These are phyloP conservation scores for Echinometra lucunter DNA, from an alignment of 53 echinoderm and acorn worm species.

Conservation along the genomic window DNA sequence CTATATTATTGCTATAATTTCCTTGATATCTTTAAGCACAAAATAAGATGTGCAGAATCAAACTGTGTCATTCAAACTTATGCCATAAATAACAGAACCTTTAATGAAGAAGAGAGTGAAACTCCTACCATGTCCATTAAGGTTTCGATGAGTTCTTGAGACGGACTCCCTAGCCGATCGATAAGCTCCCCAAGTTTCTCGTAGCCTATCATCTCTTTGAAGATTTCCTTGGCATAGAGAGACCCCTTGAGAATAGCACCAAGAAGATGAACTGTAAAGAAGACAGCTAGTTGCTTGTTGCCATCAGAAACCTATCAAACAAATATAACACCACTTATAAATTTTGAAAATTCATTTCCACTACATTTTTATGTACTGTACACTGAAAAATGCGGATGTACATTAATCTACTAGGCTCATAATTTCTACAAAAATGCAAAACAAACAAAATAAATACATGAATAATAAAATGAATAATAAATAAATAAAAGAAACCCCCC, in stretches of 20 bases:
- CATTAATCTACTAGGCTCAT: no score
- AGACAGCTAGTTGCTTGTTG: slow-evolving; percentile 80
- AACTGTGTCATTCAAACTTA: not conserved
- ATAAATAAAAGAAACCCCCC: no score
- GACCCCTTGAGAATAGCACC: slow-evolving; percentile 85
- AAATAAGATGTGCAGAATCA: no score
- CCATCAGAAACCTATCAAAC: slow-evolving; percentile 78
- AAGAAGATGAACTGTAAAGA: slow-evolving; percentile 86
- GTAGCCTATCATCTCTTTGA: slow-evolving; percentile 92
- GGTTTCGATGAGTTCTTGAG: slow-evolving; percentile 84
- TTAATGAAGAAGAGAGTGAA: not conserved
- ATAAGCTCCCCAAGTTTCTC: slow-evolving; percentile 80
- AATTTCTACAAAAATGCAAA: no score
- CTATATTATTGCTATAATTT: no score
- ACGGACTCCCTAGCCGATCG: slow-evolving; percentile 83
- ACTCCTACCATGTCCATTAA: slow-evolving; percentile 90
- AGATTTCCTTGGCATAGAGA: slow-evolving; percentile 81
- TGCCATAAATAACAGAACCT: not conserved
- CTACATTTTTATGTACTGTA: no score
- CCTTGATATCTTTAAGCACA: no score
- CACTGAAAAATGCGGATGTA: no score
- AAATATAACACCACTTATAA: not conserved
- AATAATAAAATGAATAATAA: no score
- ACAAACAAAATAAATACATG: no score
- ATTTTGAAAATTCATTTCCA: not conserved